Evolutionary conservation across 2,113 vertebrate species (phyloP).

Genomic region (Rhinopomastus cyanomelas): DNA sequence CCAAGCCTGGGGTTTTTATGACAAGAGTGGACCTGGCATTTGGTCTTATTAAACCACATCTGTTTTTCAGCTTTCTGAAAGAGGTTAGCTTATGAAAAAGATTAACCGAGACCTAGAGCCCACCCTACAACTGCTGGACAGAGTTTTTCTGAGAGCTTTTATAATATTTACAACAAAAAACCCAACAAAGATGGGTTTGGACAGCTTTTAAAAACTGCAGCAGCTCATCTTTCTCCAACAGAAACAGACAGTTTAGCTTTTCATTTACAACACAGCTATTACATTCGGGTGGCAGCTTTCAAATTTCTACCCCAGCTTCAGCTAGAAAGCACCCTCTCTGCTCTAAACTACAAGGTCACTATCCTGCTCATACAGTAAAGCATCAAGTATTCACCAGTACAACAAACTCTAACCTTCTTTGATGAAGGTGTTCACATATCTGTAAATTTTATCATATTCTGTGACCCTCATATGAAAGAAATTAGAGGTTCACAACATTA

Average conservation of each 20-base stretch:
- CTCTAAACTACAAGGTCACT: too few relatives aligned
- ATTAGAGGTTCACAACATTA: fast-evolving
- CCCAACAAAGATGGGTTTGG: neutral
- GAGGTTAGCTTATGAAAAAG: neutral
- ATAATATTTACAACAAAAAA: too few relatives aligned
- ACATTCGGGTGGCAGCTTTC: neutral
- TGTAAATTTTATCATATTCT: neutral
- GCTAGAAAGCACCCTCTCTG: neutral
- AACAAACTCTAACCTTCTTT: neutral
- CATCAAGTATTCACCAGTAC: neutral
- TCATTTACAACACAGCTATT: neutral
- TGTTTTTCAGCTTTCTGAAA: neutral
- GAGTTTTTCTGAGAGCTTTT: too few relatives aligned
- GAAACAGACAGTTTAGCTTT: neutral
- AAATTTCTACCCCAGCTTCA: neutral
- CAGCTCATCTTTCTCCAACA: neutral
- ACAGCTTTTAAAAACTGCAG: neutral
- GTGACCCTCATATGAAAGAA: neutral
- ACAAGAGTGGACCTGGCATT: too few relatives aligned
- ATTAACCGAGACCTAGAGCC: neutral
- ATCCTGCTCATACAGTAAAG: neutral
- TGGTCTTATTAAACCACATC: too few relatives aligned
- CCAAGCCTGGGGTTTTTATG: too few relatives aligned
- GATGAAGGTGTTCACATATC: neutral
- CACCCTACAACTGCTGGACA: neutral